Conservation (phyloP, 2,797 vertebrate genomes). For the Microctenopoma lineatum region DNA sequence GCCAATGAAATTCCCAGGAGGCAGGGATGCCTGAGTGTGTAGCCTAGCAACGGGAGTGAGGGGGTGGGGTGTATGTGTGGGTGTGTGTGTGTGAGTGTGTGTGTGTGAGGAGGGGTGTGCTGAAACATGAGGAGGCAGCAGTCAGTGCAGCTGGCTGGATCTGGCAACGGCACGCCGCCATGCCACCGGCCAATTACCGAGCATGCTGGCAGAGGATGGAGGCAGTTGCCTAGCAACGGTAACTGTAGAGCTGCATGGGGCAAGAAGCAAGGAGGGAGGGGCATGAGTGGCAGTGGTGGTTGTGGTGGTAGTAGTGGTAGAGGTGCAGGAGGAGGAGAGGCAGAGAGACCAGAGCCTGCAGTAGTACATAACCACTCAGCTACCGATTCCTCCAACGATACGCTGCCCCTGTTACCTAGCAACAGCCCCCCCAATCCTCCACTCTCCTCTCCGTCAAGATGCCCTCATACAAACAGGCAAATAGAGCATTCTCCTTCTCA, state of each 20-base stretch:
- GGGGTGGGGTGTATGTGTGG: slow-evolving; percentile 33
- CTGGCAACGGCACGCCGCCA: slow-evolving; percentile 80
- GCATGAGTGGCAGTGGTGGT: slow-evolving; percentile 52
- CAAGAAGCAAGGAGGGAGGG: slow-evolving; percentile 35
- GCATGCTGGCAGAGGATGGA: slow-evolving; percentile 79
- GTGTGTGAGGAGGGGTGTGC: not conserved
- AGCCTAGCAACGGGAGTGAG: slow-evolving; percentile 89
- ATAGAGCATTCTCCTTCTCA: slow-evolving; percentile 34
- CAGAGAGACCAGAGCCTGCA: slow-evolving; percentile 85
- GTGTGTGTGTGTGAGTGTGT: slow-evolving; percentile 20
- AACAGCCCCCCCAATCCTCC: slow-evolving; percentile 72
- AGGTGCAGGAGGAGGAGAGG: slow-evolving; percentile 27
- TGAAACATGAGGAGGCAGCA: slow-evolving; percentile 80
- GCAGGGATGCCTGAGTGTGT: slow-evolving; percentile 85
- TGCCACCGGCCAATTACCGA: slow-evolving; percentile 85
- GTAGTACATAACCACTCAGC: slow-evolving; percentile 85
- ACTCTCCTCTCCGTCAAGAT: slow-evolving; percentile 57
- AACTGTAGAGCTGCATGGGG: slow-evolving; percentile 73
- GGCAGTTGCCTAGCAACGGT: slow-evolving; percentile 94
- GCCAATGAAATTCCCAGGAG: slow-evolving; percentile 89
- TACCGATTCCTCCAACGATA: slow-evolving; percentile 89
- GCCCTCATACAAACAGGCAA: slow-evolving; percentile 60
- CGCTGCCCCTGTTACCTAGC: slow-evolving; percentile 89
- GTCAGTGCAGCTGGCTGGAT: slow-evolving; percentile 83
- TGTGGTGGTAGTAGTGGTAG: slow-evolving; percentile 24